Evolutionary conservation across 2,888 invertebrate species (phyloP).

Genomic region (Adelphocoris suturalis): DNA sequence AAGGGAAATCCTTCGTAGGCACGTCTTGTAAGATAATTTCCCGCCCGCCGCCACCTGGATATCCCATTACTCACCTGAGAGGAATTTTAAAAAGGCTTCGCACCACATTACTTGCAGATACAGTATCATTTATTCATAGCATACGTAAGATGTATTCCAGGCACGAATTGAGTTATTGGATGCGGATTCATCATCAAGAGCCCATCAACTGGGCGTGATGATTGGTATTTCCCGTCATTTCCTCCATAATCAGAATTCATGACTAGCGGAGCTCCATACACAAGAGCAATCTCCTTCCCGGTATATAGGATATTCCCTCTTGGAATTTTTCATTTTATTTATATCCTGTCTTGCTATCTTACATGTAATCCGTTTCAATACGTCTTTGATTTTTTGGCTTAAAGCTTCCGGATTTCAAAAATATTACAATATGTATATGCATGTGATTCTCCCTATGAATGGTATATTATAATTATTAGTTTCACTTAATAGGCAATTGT

Average conservation of each 20-base stretch:
- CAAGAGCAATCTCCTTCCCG: background rate
- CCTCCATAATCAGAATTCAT: conserved; percentile 56
- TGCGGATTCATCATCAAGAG: conserved; percentile 49
- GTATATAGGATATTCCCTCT: conserved; percentile 36
- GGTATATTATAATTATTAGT: too few species aligned
- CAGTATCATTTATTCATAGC: conserved; percentile 63
- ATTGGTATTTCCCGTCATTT: conserved; percentile 61
- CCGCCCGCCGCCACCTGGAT: conserved; percentile 54
- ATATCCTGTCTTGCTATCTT: too few species aligned
- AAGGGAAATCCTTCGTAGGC: conserved; percentile 45
- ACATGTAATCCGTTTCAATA: too few species aligned
- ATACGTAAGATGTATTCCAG: conserved; percentile 46
- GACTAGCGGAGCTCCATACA: conserved; percentile 8
- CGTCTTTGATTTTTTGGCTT: too few species aligned
- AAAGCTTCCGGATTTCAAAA: too few species aligned
- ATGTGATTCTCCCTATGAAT: too few species aligned
- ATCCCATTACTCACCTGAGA: conserved; percentile 64
- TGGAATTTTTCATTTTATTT: background rate
- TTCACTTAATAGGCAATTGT: too few species aligned
- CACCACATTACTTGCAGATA: conserved; percentile 66
- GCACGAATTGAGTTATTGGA: conserved; percentile 65
- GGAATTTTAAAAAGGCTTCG: conserved; percentile 68
- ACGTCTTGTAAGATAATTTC: conserved; percentile 68
- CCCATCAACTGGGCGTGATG: conserved; percentile 54
- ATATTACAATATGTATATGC: too few species aligned